Conservation (phyloP, 2,113 vertebrate genomes). For the Varanus komodoensis region DNA sequence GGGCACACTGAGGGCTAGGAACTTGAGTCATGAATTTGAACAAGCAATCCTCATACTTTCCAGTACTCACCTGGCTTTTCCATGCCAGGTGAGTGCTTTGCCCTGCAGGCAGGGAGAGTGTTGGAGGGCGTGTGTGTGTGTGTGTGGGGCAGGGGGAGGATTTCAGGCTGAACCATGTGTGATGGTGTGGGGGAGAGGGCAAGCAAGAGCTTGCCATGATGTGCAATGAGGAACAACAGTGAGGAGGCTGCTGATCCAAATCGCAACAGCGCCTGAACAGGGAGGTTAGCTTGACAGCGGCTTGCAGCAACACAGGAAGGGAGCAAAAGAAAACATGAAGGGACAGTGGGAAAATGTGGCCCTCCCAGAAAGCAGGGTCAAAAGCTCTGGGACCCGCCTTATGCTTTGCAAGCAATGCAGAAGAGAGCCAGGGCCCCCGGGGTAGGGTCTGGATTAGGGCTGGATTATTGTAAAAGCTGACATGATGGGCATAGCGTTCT, state of each 20-base stretch:
- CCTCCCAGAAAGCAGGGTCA: neutral
- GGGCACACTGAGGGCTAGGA: neutral
- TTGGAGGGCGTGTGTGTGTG: too few relatives aligned
- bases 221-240: conserved; percentile 4
- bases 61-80: neutral
- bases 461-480: too few relatives aligned
- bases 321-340: conserved; percentile 8
- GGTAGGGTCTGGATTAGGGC: too few relatives aligned
- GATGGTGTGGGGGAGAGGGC: neutral
- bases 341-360: conserved; percentile 13
- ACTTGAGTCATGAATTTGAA: neutral
- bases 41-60: neutral
- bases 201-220: neutral
- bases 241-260: neutral
- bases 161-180: neutral
- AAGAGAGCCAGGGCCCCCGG: too few relatives aligned
- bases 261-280: neutral
- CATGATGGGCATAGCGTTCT: too few relatives aligned
- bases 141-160: neutral
- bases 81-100: neutral
- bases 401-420: neutral
- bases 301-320: conserved; percentile 11
- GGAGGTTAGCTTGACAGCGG: neutral
- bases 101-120: neutral
- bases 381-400: neutral